Evolutionary conservation across 2,888 invertebrate species (phyloP), one percentile per base, ranked within the genome.

Genomic region (Myopa tessellatipennis): DNA sequence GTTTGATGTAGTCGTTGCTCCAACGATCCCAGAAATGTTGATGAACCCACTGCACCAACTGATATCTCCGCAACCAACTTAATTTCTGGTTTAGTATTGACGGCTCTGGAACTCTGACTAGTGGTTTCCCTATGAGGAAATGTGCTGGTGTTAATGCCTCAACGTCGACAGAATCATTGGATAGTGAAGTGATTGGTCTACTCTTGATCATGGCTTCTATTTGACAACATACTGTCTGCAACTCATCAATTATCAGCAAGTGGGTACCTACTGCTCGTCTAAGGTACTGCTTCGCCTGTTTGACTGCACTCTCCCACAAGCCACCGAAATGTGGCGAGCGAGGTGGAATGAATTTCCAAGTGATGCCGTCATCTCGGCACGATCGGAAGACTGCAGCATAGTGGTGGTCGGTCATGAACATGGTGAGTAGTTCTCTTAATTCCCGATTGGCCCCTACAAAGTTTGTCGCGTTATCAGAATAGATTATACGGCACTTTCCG

Each of bases 161-260:
- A 26, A 26, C 4, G 78, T 82, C 81, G 52, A 80, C 77, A 4
- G 82, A 80, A 70, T 83, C 82, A 12, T 74, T 78, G 6, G 81
- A 80, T 4, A 83, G 74, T 16, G 81, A 81, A 60, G 80, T 82
- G 0, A 87, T 18, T 6, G 85, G 84, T 16, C 84, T 78, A 58
- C 83, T 84, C 76, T 86, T 86, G 3, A 86, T 72, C 18, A 84
- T 80, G 4, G 84, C 84, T 68, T 86, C 83, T 45, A 72, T 65
- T 79, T 79, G 77, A 12, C 77, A 79, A 40, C 67, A 73, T 4
- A 77, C 58, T 7, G 81, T 80, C 5, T 80, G 76, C 14, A 80
- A n/a, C 45, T 80, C 79, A 34, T 80, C 77, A 38, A 69, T 67
- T 2, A 68, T 72, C 14, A 81, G 40, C 14, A 76, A 18, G 4